A percentile compares a stretch with the other conserved stretches of the same genome.
These are phyloP conservation scores for Neodiprion lecontei DNA, from an alignment of 1,140 invertebrate species.

Conservation along the genomic window DNA sequence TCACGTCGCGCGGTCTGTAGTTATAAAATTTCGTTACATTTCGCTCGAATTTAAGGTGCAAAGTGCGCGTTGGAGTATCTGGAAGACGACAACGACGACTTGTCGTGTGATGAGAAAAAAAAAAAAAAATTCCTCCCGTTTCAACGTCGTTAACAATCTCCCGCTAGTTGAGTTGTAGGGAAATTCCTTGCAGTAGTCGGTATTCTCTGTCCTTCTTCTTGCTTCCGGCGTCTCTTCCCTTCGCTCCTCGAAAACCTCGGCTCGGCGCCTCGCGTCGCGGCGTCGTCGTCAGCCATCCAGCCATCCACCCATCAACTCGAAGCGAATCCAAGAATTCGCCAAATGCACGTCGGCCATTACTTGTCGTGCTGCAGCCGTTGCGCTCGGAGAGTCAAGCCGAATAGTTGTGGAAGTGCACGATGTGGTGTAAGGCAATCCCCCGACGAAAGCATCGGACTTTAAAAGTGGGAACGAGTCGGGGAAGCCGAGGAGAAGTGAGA, in stretches of 20 bases:
- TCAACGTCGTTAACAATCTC: too few relatives aligned
- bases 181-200: too few relatives aligned
- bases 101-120: too few relatives aligned
- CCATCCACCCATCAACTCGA: background rate
- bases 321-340: background rate
- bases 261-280: background rate
- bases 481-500: background rate
- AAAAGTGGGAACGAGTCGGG: background rate
- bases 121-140: too few relatives aligned
- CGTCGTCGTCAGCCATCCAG: too few relatives aligned
- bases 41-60: too few relatives aligned
- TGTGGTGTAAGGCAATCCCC: background rate
- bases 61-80: too few relatives aligned
- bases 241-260: background rate
- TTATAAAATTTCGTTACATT: too few relatives aligned
- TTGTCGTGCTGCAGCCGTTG: background rate
- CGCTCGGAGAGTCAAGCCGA: background rate
- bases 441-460: background rate
- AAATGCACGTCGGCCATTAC: slow-evolving; percentile 11
- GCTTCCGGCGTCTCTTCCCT: background rate
- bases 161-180: too few relatives aligned
- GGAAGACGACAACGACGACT: too few relatives aligned
- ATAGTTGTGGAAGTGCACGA: background rate
- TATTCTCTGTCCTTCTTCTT: too few relatives aligned
- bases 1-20: too few relatives aligned